Conservation (phyloP, 1,140 invertebrate genomes). For the Lepidurus couesii region DNA sequence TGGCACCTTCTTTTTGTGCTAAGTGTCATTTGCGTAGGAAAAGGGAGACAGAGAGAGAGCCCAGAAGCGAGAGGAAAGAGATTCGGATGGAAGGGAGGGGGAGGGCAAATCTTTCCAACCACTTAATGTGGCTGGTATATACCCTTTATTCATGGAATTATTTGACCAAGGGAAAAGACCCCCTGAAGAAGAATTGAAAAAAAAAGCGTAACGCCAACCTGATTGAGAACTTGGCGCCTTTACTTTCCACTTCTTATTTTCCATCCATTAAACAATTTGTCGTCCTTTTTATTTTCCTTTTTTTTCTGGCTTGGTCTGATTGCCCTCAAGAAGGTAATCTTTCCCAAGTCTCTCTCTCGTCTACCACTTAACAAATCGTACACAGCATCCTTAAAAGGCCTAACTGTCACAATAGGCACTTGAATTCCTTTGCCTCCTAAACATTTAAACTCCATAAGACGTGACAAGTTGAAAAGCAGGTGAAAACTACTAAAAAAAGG, state of each 20-base stretch:
- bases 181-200: neutral
- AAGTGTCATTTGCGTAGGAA: constrained; percentile 5
- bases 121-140: neutral
- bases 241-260: neutral
- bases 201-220: constrained; percentile 18
- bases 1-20: constrained; percentile 19
- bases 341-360: neutral
- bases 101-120: neutral
- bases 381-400: constrained; percentile 18
- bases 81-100: neutral
- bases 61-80: constrained; percentile 11
- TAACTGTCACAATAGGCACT: neutral
- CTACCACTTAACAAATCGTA: neutral
- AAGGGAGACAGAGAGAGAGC: neutral
- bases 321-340: neutral
- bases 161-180: neutral
- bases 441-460: neutral
- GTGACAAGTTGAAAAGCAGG: neutral
- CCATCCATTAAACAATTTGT: constrained; percentile 10
- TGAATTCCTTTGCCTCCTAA: neutral
- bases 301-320: neutral
- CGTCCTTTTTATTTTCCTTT: neutral
- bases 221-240: constrained; percentile 21
- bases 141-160: neutral
- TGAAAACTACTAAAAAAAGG: neutral